phyloP scores from a whole-genome alignment of 2,113 vertebrate species.

The Alouatta palliata region DNA sequence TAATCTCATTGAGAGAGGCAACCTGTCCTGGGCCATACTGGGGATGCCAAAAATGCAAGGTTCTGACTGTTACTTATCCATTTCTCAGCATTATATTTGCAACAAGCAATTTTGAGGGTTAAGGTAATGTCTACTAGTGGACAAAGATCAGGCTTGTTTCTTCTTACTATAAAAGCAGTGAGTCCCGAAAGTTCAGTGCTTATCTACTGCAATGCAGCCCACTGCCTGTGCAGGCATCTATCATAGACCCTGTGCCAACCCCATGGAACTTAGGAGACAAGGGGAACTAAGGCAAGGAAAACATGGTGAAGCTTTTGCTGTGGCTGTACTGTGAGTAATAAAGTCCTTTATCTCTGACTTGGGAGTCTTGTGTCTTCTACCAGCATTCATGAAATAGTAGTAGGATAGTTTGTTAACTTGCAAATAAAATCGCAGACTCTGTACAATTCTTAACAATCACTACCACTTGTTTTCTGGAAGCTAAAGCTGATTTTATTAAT shows the following conservation, averaged over 20 bases:
- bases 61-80: background rate
- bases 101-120: background rate
- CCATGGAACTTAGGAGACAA: background rate
- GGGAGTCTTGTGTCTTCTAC: background rate
- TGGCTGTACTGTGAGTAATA: background rate
- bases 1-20: background rate
- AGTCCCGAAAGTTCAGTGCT: background rate
- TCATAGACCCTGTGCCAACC: background rate
- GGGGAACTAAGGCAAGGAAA: background rate
- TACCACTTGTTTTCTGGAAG: background rate
- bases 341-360: background rate
- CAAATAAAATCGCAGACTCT: background rate
- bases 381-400: background rate
- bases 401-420: background rate
- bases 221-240: background rate
- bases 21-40: background rate
- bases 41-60: background rate
- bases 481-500: slow-evolving; percentile 25
- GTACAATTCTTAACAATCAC: background rate
- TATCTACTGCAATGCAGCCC: background rate
- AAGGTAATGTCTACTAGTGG: background rate
- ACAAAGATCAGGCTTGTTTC: background rate
- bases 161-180: background rate
- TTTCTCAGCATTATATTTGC: background rate
- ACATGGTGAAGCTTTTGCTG: background rate